phyloP scores from a whole-genome alignment of 2,113 vertebrate species.

The Nansenia antarctica region DNA sequence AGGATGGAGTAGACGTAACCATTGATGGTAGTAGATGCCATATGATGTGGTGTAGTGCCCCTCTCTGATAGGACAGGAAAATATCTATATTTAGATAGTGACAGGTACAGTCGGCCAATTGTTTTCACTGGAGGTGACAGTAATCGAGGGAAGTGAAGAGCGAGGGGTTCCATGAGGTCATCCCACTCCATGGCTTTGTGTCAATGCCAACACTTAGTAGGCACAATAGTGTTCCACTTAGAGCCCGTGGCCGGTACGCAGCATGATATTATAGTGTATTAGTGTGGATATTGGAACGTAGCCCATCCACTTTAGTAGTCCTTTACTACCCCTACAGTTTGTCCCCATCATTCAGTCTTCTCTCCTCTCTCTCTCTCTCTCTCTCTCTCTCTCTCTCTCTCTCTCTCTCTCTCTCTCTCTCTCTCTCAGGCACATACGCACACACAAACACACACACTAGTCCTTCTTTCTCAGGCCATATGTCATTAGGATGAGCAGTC shows the following conservation, averaged over 20 bases:
- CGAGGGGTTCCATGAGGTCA: neutral
- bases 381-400: slow-evolving; percentile 4
- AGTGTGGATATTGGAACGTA: too few relatives aligned
- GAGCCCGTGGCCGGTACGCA: too few relatives aligned
- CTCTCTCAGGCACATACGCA: neutral
- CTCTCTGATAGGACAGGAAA: neutral
- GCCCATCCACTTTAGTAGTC: neutral
- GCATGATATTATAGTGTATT: too few relatives aligned
- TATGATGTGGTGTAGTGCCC: neutral
- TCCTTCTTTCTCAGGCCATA: neutral
- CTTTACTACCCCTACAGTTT: neutral
- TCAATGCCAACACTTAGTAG: too few relatives aligned
- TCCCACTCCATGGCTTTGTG: too few relatives aligned
- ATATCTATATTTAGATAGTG: neutral
- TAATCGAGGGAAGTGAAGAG: neutral
- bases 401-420: neutral
- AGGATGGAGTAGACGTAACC: too few relatives aligned
- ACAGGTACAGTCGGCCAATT: neutral
- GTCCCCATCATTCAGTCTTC: neutral
- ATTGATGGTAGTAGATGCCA: too few relatives aligned
- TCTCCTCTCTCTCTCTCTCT: neutral
- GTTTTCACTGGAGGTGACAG: neutral
- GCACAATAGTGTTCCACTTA: too few relatives aligned
- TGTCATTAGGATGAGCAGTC: neutral
- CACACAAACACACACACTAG: neutral